Base-by-base conservation (phyloP, 2,888 invertebrate species). In the Teleogryllus oceanicus region DNA sequence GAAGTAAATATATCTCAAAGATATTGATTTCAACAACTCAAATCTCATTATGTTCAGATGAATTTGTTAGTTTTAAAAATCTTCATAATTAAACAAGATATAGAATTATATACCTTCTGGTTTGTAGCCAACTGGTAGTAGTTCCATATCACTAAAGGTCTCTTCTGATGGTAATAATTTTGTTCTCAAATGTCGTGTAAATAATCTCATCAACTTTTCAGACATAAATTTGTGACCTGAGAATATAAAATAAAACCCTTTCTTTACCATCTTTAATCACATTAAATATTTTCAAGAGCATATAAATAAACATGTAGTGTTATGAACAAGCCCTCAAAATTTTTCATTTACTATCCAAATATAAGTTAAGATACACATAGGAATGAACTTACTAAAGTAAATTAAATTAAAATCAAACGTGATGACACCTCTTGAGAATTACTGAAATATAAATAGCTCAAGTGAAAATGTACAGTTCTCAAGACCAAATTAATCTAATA, bases 61-160 rank as follows among this genome's bases (percentile, higher is more conserved):
- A 4, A 62, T 62, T 13, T 62, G 62, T 62, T 12, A 13, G 11
- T 62, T 62, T 62, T 62, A 18, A 10, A 62, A 62, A n/a, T 62
- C 8, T 62, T 62, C 13, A 62, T 62, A 62, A 62, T n/a, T 62
- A 10, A 13, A 62, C 62, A 62, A 62, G 62, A 62, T n/a, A 62
- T n/a, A 62, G 16, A 62, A 62, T 62, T 62, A 18, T 12, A 50
- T 49, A 82, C 82, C 79, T 78, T 80, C 74, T 49, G 80, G 82
- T 21, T 80, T 79, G 75, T 80, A 81, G 21, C 82, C 82, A 20
- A 82, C 75, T 8, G 82, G 82, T 11, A 80, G 76, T 24, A 82
- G 76, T 24, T 79, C 78, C 82, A 82, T 82, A 74, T 82, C 82
- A 51, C 79, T 78, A 74, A 78, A 81, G 5, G 76, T 79, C 49